These are phyloP conservation scores for Medauroidea extradentata DNA, from an alignment of 1,140 invertebrate species.

Conservation along the genomic window DNA sequence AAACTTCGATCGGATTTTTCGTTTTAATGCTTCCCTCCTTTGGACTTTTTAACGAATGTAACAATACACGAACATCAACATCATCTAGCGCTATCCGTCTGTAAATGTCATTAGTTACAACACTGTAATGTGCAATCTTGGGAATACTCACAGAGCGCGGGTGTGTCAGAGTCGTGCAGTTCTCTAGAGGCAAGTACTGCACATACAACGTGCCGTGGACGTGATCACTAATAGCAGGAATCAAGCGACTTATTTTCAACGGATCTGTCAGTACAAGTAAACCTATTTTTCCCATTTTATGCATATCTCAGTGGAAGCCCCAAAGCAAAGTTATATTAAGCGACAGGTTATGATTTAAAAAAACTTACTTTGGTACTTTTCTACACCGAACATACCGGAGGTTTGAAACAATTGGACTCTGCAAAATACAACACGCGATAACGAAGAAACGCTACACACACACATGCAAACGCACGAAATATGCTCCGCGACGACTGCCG, in stretches of 20 bases:
- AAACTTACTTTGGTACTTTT: no score
- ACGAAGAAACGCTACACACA: no score
- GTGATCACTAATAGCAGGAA: neutral
- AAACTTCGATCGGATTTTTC: constrained; percentile 3
- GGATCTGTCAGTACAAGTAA: constrained; percentile 9
- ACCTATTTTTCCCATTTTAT: constrained; percentile 6
- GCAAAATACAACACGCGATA: no score
- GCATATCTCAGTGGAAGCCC: no score
- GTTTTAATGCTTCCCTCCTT: neutral
- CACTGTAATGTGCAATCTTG: neutral
- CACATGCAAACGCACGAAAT: no score
- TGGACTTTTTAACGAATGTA: constrained; percentile 2
- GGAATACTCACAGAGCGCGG: neutral
- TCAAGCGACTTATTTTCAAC: neutral
- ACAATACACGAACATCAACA: constrained; percentile 9
- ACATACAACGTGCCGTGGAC: constrained; percentile 11
- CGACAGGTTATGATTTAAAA: no score
- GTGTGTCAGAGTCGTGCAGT: neutral
- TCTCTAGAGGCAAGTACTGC: neutral
- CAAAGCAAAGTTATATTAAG: no score
- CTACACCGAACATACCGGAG: no score
- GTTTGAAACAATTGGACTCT: no score
- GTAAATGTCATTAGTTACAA: neutral
- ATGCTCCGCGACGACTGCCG: no score
- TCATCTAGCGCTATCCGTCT: neutral